phyloP scores from a whole-genome alignment of 2,113 vertebrate genomes.

The Ariopsis seemanni region DNA sequence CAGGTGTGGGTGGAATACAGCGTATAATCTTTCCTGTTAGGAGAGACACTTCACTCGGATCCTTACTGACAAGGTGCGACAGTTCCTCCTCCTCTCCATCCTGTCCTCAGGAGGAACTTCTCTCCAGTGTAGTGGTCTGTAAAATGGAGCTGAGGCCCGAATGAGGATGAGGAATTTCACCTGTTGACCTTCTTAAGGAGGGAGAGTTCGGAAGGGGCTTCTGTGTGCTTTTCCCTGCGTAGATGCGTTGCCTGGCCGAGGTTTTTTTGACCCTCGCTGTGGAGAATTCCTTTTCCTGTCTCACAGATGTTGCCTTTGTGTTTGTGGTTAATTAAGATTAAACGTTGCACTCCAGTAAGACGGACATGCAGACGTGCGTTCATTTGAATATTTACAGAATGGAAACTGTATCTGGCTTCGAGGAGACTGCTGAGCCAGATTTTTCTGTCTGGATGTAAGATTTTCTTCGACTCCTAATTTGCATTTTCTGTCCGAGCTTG shows the following conservation, averaged over 20 bases:
- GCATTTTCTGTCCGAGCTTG: not conserved
- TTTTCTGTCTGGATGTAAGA: no score
- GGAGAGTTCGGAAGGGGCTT: conserved; percentile 23
- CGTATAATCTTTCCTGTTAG: not conserved
- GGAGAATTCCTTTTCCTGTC: not conserved
- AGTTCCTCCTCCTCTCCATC: not conserved
- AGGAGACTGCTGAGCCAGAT: not conserved
- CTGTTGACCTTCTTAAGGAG: conserved; percentile 46
- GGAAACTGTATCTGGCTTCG: not conserved
- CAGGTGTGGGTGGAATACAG: conserved; percentile 27
- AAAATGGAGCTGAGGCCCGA: conserved; percentile 46
- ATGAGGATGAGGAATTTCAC: conserved; percentile 55
- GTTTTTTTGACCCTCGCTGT: conserved; percentile 25
- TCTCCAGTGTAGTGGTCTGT: conserved; percentile 17
- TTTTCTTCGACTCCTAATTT: not conserved
- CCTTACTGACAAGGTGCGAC: not conserved
- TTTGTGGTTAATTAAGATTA: not conserved
- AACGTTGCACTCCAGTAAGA: not conserved
- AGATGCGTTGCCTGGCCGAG: conserved; percentile 23
- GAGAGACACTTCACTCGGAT: not conserved
- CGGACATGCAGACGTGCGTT: not conserved
- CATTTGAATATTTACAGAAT: not conserved
- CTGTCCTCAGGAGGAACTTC: not conserved
- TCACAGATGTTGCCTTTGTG: not conserved
- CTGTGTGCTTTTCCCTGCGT: conserved; percentile 28